Percentiles rank a stretch among this genome's conserved stretches.
Evolutionary conservation across 2,888 invertebrate genomes (phyloP).

Genomic region (Falcaria lacertinaria): DNA sequence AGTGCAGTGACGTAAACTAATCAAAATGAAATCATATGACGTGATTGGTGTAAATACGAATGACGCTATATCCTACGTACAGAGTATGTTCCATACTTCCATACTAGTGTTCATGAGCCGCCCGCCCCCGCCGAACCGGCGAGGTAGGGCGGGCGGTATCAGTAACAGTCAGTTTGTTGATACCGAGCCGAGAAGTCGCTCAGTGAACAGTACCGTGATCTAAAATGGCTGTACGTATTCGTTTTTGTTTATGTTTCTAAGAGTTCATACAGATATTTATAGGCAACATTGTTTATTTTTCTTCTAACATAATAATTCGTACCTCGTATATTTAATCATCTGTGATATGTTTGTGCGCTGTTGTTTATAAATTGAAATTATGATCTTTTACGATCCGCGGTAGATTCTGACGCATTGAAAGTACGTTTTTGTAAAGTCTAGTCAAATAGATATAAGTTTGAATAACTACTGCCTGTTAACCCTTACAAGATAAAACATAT

Average conservation of each 20-base stretch:
- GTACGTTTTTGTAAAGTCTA: too few species aligned
- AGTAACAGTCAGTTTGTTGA: conserved; percentile 56
- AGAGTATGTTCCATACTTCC: conserved; percentile 14
- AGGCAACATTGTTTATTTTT: background rate
- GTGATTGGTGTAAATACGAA: conserved; percentile 39
- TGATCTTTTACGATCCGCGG: too few species aligned
- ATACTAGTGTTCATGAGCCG: conserved; percentile 16
- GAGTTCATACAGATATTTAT: background rate
- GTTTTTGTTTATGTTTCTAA: conserved; percentile 3
- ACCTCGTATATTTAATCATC: background rate
- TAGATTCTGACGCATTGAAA: too few species aligned
- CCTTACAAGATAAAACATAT: background rate
- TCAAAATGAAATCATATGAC: background rate
- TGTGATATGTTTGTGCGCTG: background rate
- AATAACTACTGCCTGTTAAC: too few species aligned
- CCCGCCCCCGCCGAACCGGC: conserved; percentile 52
- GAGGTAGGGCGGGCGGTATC: conserved; percentile 61
- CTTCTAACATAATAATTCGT: background rate
- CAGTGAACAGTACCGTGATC: conserved; percentile 40
- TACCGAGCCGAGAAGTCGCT: conserved; percentile 56
- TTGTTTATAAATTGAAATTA: too few species aligned
- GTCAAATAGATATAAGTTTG: too few species aligned
- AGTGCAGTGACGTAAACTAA: conserved; percentile 1
- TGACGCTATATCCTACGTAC: conserved; percentile 26
- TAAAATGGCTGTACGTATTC: conserved; percentile 67